Conservation (phyloP, 2,113 vertebrate species). For the Spheniscus mendiculus region DNA sequence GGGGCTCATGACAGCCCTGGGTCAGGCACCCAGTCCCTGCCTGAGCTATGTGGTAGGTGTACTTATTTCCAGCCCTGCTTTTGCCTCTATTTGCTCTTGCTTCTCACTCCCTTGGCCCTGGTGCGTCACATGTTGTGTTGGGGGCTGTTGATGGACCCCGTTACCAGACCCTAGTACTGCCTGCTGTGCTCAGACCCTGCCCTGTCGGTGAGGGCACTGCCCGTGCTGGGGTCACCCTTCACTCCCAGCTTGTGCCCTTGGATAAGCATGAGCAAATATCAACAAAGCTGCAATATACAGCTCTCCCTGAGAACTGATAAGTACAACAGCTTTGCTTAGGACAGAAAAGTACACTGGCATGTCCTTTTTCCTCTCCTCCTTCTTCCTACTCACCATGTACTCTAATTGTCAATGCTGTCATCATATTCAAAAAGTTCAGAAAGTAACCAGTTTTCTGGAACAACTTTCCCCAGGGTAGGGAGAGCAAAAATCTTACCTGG, state of each 20-base stretch:
- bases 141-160: rapidly evolving
- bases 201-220: rapidly evolving
- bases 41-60: background rate
- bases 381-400: background rate
- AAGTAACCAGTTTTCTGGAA: background rate
- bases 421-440: background rate
- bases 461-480: background rate
- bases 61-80: background rate
- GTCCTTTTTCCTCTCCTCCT: background rate
- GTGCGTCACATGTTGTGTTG: background rate
- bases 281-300: background rate
- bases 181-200: background rate
- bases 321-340: background rate
- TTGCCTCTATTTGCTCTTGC: background rate
- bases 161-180: background rate
- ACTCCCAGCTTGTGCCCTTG: background rate
- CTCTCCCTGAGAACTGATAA: background rate
- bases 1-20: background rate
- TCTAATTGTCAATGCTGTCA: background rate
- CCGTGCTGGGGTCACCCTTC: background rate
- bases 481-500: background rate
- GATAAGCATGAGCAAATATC: background rate
- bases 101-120: background rate
- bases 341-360: background rate
- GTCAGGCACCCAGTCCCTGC: background rate